Conservation (phyloP, 35 echinoderm and acorn worm genomes). For the Heliocidaris tuberculata region DNA sequence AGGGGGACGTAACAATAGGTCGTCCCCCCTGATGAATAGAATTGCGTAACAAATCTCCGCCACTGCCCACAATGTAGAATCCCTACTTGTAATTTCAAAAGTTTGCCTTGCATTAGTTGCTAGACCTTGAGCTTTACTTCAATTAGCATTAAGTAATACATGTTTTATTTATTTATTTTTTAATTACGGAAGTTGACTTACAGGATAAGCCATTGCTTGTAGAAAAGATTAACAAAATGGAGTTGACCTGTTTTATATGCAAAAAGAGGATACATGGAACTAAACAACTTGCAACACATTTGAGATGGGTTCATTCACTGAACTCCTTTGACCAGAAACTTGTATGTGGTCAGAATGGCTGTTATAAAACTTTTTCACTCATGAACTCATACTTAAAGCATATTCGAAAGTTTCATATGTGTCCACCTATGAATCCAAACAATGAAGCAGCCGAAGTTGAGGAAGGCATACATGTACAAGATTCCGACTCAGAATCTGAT, state of each 20-base stretch:
- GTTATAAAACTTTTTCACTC: conserved; percentile 49
- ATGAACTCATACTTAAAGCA: conserved; percentile 50
- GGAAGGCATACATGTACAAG: neutral
- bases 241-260: neutral
- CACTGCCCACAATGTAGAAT: too few species aligned
- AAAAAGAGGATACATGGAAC: neutral
- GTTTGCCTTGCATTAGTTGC: too few species aligned
- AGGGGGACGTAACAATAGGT: too few species aligned
- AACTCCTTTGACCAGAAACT: conserved; percentile 21
- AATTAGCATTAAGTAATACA: too few species aligned
- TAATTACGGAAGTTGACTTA: too few species aligned
- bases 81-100: too few species aligned
- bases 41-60: too few species aligned
- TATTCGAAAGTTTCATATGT: conserved; percentile 37
- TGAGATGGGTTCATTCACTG: conserved; percentile 27
- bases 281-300: conserved; percentile 26
- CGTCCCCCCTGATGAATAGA: too few species aligned
- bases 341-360: conserved; percentile 62
- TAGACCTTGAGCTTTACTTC: too few species aligned
- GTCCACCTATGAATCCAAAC: neutral
- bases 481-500: neutral
- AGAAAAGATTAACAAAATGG: neutral
- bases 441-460: neutral
- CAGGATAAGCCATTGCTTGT: neutral
- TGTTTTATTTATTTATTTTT: too few species aligned